Percentiles rank a stretch among this genome's conserved stretches.
Evolutionary conservation across 2,888 invertebrate genomes (phyloP).

Genomic region (Micoletzkya japonica): DNA sequence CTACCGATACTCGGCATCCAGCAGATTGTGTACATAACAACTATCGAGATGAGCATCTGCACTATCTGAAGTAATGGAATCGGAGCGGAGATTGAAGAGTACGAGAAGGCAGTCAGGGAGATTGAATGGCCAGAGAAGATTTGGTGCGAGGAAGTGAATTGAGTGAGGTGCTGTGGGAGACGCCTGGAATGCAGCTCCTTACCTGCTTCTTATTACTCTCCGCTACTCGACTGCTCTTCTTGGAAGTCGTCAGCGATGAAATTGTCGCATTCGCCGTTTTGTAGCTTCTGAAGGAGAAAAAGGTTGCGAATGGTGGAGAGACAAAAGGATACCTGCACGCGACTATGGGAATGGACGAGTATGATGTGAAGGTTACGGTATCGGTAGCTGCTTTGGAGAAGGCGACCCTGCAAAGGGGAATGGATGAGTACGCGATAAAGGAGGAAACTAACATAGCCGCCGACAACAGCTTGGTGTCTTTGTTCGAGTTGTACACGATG

Average conservation of each 20-base stretch:
- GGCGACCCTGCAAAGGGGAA: slow-evolving; percentile 41
- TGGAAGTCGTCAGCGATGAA: slow-evolving; percentile 24
- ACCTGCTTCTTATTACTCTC: slow-evolving; percentile 55
- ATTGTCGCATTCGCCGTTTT: slow-evolving; percentile 27
- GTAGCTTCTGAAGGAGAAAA: slow-evolving; percentile 13
- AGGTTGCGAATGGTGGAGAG: not conserved
- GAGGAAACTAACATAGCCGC: slow-evolving; percentile 42
- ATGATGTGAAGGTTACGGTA: slow-evolving; percentile 49
- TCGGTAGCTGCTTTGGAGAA: slow-evolving; percentile 52
- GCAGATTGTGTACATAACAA: slow-evolving; percentile 74
- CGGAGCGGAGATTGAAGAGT: no score
- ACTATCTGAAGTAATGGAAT: slow-evolving; percentile 70
- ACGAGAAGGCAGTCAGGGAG: no score
- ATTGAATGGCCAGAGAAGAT: no score
- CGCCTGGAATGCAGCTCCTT: not conserved
- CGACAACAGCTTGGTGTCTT: slow-evolving; percentile 43
- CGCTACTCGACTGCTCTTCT: slow-evolving; percentile 45
- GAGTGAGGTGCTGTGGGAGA: no score
- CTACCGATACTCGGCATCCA: slow-evolving; percentile 71
- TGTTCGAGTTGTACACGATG: slow-evolving; percentile 52
- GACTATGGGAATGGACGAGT: slow-evolving; percentile 45
- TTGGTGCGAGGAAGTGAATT: no score
- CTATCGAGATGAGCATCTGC: slow-evolving; percentile 76
- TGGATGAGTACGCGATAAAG: not conserved
- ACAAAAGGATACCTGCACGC: slow-evolving; percentile 20